Conservation (phyloP, 2,113 vertebrate genomes). For the Malurus alboscapulatus region DNA sequence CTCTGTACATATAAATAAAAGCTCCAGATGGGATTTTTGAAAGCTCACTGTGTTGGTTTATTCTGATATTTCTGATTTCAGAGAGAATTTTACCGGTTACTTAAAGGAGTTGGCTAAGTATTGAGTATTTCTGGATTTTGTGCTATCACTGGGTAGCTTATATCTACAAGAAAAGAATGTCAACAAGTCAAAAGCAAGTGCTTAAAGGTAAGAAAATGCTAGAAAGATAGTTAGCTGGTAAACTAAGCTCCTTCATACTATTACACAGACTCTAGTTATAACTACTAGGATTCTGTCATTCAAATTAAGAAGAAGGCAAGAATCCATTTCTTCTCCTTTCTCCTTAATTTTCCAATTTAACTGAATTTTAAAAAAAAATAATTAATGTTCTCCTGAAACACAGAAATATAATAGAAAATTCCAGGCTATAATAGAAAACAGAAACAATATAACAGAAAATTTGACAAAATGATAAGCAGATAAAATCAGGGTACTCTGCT, state of each 20-base stretch:
- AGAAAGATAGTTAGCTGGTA: not conserved
- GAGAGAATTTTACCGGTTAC: not conserved
- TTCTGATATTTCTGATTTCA: not conserved
- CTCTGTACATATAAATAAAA: not conserved
- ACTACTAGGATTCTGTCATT: not conserved
- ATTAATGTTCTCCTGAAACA: not conserved
- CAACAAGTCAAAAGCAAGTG: not conserved
- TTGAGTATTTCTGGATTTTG: not conserved
- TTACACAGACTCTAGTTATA: not conserved
- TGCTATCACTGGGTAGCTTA: not conserved
- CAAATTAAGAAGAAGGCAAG: not conserved
- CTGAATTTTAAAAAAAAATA: not conserved
- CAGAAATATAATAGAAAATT: not conserved
- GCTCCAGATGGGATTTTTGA: not conserved
- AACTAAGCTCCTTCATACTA: not conserved
- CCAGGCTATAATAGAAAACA: not conserved
- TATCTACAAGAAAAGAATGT: not conserved
- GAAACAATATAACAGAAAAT: not conserved
- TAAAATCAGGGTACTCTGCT: not conserved
- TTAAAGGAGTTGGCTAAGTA: not conserved
- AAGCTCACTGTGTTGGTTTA: not conserved
- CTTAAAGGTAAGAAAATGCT: not conserved
- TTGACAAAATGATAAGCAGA: not conserved
- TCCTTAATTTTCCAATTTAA: not conserved
- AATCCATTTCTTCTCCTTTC: not conserved